Evolutionary conservation across 2,797 vertebrate genomes (phyloP).

Genomic region (Chelon labrosus): DNA sequence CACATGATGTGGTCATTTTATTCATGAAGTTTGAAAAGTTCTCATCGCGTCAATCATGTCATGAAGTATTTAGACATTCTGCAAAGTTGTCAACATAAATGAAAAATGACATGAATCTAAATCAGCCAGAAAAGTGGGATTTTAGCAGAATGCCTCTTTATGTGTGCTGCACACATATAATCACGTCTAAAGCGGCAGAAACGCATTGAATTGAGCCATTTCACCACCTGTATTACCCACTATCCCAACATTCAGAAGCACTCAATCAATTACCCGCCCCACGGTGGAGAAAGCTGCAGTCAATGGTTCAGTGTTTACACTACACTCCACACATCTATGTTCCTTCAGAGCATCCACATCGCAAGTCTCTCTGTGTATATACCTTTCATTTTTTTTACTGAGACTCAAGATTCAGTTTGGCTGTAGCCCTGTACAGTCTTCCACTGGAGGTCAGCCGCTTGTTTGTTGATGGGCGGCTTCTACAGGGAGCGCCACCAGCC

Average conservation of each 20-base stretch:
- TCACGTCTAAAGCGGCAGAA: conserved; percentile 33
- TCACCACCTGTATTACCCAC: background rate
- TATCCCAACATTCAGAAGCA: background rate
- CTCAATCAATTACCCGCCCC: background rate
- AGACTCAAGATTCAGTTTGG: background rate
- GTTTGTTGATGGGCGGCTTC: too few species aligned
- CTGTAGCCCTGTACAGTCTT: background rate
- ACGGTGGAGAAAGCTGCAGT: background rate
- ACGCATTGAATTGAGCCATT: conserved; percentile 24
- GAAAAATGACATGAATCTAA: conserved; percentile 17
- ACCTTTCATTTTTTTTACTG: too few species aligned
- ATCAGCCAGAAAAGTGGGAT: conserved; percentile 9
- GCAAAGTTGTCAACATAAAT: background rate
- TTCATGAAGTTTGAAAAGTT: conserved; percentile 13
- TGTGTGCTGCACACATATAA: conserved; percentile 30
- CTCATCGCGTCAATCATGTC: background rate
- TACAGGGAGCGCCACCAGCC: too few species aligned
- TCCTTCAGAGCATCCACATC: background rate
- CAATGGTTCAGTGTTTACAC: background rate
- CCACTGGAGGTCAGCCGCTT: too few species aligned
- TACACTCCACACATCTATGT: background rate
- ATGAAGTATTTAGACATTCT: background rate
- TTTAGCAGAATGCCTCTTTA: conserved; percentile 9
- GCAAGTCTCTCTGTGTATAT: background rate
- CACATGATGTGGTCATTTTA: background rate